These are phyloP conservation scores for Brachymystax lenok DNA, from an alignment of 2,797 vertebrate genomes.

Conservation along the genomic window DNA sequence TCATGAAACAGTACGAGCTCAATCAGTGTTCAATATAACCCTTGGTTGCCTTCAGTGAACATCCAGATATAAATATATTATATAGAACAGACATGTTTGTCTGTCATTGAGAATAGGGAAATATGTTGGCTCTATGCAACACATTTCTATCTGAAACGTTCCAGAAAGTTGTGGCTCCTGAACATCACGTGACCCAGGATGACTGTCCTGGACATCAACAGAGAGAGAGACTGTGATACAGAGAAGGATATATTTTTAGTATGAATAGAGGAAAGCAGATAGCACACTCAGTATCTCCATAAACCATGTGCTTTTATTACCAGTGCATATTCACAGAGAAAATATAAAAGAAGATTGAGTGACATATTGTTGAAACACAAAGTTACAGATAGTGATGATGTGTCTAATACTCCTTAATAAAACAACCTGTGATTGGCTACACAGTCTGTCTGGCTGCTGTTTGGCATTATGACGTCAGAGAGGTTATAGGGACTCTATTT, in stretches of 20 bases:
- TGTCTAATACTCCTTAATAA: slow-evolving; percentile 47
- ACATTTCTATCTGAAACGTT: neutral
- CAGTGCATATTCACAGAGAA: slow-evolving; percentile 78
- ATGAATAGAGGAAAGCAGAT: neutral
- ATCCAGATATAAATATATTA: neutral
- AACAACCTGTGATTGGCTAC: slow-evolving; percentile 37
- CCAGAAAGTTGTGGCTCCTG: neutral
- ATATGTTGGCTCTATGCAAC: neutral
- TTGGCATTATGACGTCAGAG: slow-evolving; percentile 54
- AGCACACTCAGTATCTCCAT: slow-evolving; percentile 40
- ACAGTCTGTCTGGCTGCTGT: slow-evolving; percentile 44
- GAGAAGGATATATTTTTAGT: neutral
- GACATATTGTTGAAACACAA: slow-evolving; percentile 48
- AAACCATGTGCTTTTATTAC: slow-evolving; percentile 86
- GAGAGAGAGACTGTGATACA: neutral
- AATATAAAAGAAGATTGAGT: slow-evolving; percentile 40
- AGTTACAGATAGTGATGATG: slow-evolving; percentile 20
- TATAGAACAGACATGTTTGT: neutral
- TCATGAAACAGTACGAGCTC: slow-evolving; percentile 42
- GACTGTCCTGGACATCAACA: neutral
- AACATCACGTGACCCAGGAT: neutral
- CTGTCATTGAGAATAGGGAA: neutral
- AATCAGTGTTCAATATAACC: slow-evolving; percentile 27
- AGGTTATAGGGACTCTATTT: slow-evolving; percentile 23
- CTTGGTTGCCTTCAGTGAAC: neutral